A percentile compares a stretch with the other conserved stretches of the same genome.
phyloP scores from a whole-genome alignment of 1,140 invertebrate genomes.

The Conus ventricosus region DNA sequence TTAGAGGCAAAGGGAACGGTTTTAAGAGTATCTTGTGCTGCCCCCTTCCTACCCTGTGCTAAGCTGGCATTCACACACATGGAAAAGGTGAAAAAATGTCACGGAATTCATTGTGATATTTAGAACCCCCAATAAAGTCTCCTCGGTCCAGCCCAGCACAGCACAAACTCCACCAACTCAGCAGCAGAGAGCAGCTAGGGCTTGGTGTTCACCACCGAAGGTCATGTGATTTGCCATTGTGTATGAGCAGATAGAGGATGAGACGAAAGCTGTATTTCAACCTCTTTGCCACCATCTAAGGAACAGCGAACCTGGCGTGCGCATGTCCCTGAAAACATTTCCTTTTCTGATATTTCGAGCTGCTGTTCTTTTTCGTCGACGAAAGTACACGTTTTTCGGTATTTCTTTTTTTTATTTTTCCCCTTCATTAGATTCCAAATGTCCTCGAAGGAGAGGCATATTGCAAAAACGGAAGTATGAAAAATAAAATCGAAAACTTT shows the following conservation, averaged over 20 bases:
- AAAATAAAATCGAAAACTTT: no score
- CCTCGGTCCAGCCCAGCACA: conserved; percentile 27
- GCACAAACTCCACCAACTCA: conserved; percentile 32
- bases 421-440: no score
- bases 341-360: no score
- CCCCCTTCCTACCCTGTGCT: conserved; percentile 15
- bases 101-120: conserved; percentile 47
- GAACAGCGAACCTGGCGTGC: no score
- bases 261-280: no score
- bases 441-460: no score
- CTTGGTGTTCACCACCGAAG: background rate
- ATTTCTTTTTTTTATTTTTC: no score
- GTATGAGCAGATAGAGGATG: background rate
- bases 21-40: conserved; percentile 38
- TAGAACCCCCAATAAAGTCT: conserved; percentile 42
- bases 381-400: no score
- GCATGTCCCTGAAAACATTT: no score
- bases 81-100: conserved; percentile 52
- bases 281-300: no score
- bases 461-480: no score
- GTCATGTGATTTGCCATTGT: conserved; percentile 15
- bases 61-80: conserved; percentile 46
- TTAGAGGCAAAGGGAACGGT: conserved; percentile 38
- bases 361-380: no score
- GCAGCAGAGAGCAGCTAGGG: background rate